These are phyloP conservation scores for Operophtera brumata DNA, from an alignment of 2,888 invertebrate species.

Conservation along the genomic window DNA sequence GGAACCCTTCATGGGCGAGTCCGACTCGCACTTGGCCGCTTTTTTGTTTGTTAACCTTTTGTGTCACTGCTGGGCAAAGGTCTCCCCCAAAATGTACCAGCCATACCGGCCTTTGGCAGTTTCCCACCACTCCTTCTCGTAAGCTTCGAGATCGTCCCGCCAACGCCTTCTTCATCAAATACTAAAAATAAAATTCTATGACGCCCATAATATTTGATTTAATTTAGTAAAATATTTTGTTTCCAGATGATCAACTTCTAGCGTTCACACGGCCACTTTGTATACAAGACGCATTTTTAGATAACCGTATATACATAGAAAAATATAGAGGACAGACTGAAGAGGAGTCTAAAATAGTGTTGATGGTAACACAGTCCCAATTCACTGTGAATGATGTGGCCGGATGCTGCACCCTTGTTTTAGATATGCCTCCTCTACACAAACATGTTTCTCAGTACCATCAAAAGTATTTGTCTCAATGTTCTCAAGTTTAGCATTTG, in stretches of 20 bases:
- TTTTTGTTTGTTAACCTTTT: too few species aligned
- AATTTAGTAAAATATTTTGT: too few species aligned
- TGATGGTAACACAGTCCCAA: constrained; percentile 27
- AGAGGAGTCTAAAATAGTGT: constrained; percentile 41
- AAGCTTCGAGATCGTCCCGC: too few species aligned
- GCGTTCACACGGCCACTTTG: constrained; percentile 54
- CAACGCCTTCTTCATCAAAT: too few species aligned
- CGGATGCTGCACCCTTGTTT: constrained; percentile 53
- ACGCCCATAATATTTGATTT: too few species aligned
- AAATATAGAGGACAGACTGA: constrained; percentile 39
- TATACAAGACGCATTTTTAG: constrained; percentile 40
- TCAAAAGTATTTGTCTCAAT: constrained; percentile 45
- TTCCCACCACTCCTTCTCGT: too few species aligned
- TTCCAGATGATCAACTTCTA: constrained; percentile 52
- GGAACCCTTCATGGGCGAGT: too few species aligned
- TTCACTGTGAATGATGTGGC: constrained; percentile 57
- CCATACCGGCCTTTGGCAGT: too few species aligned
- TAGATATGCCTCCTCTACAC: constrained; percentile 45
- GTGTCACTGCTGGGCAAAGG: too few species aligned
- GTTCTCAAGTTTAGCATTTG: constrained; percentile 32
- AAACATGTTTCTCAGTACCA: constrained; percentile 47
- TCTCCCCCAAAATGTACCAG: too few species aligned
- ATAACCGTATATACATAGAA: constrained; percentile 55
- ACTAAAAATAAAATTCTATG: too few species aligned
- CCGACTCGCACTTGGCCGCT: too few species aligned